Conservation (phyloP, 2,113 vertebrate species). For the Heterochromis multidens region DNA sequence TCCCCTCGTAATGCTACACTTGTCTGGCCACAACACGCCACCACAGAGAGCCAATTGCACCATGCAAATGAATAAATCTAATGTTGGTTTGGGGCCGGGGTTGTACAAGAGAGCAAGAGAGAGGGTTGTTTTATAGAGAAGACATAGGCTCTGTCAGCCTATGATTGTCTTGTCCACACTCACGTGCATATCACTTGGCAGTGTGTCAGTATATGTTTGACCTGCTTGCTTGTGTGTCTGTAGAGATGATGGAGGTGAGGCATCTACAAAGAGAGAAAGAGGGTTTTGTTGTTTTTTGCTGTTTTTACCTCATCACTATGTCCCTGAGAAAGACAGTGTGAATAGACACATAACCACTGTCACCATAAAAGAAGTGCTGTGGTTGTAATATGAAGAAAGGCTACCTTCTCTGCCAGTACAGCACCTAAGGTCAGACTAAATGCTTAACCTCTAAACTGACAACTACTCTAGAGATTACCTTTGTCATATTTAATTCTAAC, state of each 20-base stretch:
- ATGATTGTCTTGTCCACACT: conserved; percentile 61
- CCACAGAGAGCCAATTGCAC: conserved; percentile 90
- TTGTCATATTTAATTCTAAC: conserved; percentile 26
- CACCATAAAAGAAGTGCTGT: conserved; percentile 8
- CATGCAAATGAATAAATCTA: conserved; percentile 89
- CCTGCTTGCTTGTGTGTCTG: conserved; percentile 5
- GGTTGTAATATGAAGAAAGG: conserved; percentile 11
- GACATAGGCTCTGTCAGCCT: conserved; percentile 56
- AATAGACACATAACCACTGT: not conserved
- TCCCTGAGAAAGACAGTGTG: conserved; percentile 18
- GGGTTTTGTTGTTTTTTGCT: not conserved
- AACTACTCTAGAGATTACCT: conserved; percentile 16
- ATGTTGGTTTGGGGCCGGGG: conserved; percentile 62
- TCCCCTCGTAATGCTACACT: conserved; percentile 91
- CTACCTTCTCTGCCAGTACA: not conserved
- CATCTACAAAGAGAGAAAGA: not conserved
- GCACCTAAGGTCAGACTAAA: conserved; percentile 30
- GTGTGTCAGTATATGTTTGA: conserved; percentile 2
- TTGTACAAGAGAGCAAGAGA: conserved; percentile 4
- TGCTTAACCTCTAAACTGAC: not conserved
- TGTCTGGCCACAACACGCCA: conserved; percentile 92
- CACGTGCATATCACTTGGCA: conserved; percentile 7
- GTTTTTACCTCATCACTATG: conserved; percentile 9
- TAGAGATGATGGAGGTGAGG: conserved; percentile 5
- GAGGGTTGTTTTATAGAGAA: conserved; percentile 75